A percentile compares a stretch with the other conserved stretches of the same genome.
Evolutionary conservation across 2,888 invertebrate species (phyloP).

Genomic region (Carcina quercana): DNA sequence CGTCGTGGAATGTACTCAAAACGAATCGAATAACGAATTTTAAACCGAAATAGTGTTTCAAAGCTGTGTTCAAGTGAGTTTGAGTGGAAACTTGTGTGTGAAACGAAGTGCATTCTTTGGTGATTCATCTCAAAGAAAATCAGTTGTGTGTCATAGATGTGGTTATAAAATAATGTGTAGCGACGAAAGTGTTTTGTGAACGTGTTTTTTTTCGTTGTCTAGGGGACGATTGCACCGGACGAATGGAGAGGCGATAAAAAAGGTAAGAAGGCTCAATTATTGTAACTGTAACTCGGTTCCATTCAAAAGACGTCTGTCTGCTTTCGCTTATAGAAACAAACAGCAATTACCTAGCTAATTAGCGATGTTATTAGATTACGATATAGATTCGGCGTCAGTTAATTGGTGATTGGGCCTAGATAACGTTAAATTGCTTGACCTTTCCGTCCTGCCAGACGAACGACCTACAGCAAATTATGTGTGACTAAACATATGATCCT

Average conservation of each 20-base stretch:
- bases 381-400: too few relatives aligned
- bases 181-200: slow-evolving; percentile 41
- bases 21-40: slow-evolving; percentile 36
- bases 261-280: too few relatives aligned
- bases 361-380: too few relatives aligned
- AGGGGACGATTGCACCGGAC: slow-evolving; percentile 1
- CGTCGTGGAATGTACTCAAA: slow-evolving; percentile 43
- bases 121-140: slow-evolving; percentile 70
- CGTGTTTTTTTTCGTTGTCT: slow-evolving; percentile 29
- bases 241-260: slow-evolving; percentile 11
- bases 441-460: too few relatives aligned
- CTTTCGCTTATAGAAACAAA: too few relatives aligned
- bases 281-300: too few relatives aligned
- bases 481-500: too few relatives aligned
- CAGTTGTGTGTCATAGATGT: slow-evolving; percentile 46
- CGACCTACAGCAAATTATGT: too few relatives aligned
- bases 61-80: slow-evolving; percentile 35
- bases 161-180: slow-evolving; percentile 49
- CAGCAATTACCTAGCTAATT: too few relatives aligned
- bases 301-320: too few relatives aligned
- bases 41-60: slow-evolving; percentile 35
- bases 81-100: slow-evolving; percentile 38
- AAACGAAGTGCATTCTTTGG: slow-evolving; percentile 49
- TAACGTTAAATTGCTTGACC: too few relatives aligned
- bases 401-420: too few relatives aligned